Base-by-base conservation (phyloP, 2,797 vertebrate genomes). In the Crocidura indochinensis region DNA sequence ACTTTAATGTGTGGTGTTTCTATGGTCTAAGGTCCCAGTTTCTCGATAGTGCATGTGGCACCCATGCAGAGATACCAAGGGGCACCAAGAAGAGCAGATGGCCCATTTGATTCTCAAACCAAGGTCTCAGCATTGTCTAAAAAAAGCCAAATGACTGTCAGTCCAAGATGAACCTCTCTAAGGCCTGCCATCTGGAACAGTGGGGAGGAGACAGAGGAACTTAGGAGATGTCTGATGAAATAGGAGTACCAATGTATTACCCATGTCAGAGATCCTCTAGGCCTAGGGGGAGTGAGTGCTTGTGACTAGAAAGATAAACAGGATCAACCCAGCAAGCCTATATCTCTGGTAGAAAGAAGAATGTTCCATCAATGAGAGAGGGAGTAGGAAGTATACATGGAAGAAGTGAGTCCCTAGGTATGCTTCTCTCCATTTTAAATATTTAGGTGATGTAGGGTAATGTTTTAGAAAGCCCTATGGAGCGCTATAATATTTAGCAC, bases 401-500 rank as follows among this genome's bases (percentile, higher is more conserved):
- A 91, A 80, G 73, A 20, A 51, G 10, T 26, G 11, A 75, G 44
- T 77, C 75, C 62, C 69, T 17, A 90, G 71, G 87, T 83, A 78
- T 60, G 22, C 19, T 74, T 51, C 38, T 29, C 64, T 26, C 38
- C 88, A n/a, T 86, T 92, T 78, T 88, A 65, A 94, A 84, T 78
- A 72, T 80, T 80, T 90, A 46, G 77, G 19, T 0, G 1, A 93
- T 60, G 93, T 14, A 71, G 73, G 22, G 27, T 62, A 72, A 81
- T 80, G 14, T 49, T 53, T 24, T 68, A 84, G 87, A 89, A 88
- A 94, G 12, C 27, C 69, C 47, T 65, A 65, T 0, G 44, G 71
- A 87, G 12, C 20, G 93, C 38, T 8, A 88, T 47, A 44, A 14
- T 67, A 24, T 29, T 72, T 84, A 81, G 88, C 77, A 96, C 47